Conservation (phyloP, 2,113 vertebrate genomes). For the Dinomys branickii region DNA sequence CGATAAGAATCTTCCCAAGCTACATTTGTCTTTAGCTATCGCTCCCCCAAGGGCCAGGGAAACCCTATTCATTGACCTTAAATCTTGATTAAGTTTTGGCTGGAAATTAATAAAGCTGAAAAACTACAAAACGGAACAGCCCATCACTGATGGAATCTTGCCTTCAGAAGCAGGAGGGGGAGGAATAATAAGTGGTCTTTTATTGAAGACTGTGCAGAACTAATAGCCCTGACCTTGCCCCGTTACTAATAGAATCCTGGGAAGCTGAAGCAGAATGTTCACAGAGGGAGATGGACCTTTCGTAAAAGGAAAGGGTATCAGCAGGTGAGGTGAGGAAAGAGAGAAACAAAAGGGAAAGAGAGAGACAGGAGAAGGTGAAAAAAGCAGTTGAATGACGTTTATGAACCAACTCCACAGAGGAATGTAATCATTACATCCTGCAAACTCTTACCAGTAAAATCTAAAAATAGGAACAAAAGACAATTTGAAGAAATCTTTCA, state of each 20-base stretch:
- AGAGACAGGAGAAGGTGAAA: not conserved
- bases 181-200: slow-evolving; percentile 62
- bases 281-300: not conserved
- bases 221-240: slow-evolving; percentile 53
- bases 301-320: not conserved
- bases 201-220: slow-evolving; percentile 48
- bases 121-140: slow-evolving; percentile 55
- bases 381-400: not conserved
- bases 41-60: slow-evolving; percentile 6
- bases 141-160: slow-evolving; percentile 64
- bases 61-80: slow-evolving; percentile 69
- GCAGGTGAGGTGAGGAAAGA: not conserved
- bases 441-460: not conserved
- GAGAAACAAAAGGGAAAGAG: not conserved
- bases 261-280: not conserved
- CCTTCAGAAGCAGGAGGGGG: slow-evolving; percentile 21
- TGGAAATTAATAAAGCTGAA: slow-evolving; percentile 78
- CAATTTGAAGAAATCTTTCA: not conserved
- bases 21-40: slow-evolving; percentile 67
- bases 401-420: not conserved
- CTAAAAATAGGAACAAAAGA: not conserved
- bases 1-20: slow-evolving; percentile 72
- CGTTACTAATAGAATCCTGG: not conserved
- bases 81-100: slow-evolving; percentile 77
- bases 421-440: not conserved